Percentiles rank a stretch among this genome's conserved stretches.
phyloP scores from a whole-genome alignment of 2,797 vertebrate species.

The Onychomys torridus region DNA sequence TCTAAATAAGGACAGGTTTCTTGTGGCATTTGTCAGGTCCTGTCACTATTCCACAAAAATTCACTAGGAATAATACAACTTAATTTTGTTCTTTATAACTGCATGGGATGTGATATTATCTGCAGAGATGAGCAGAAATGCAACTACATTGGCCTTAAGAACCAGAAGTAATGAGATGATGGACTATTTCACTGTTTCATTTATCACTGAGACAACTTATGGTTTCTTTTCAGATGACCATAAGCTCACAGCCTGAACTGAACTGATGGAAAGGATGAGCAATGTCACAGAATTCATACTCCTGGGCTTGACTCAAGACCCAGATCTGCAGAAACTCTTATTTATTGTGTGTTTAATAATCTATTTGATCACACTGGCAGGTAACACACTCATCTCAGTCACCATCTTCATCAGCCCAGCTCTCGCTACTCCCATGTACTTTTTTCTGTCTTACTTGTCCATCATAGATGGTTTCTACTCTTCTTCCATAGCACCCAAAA shows the following conservation, averaged over 20 bases:
- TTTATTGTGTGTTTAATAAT: background rate
- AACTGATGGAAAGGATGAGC: background rate
- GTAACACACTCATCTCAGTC: constrained; percentile 75
- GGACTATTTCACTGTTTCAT: background rate
- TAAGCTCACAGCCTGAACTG: background rate
- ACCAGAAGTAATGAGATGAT: background rate
- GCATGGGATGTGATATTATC: background rate
- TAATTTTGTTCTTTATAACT: background rate
- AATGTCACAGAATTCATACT: constrained; percentile 73
- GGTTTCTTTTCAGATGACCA: background rate
- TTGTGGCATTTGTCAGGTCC: background rate
- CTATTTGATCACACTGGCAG: constrained; percentile 67
- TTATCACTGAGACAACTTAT: background rate
- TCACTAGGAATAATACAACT: background rate
- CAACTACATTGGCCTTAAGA: background rate
- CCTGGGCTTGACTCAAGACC: constrained; percentile 54
- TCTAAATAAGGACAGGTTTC: background rate
- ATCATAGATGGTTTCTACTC: constrained; percentile 55
- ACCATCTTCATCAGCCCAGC: constrained; percentile 68
- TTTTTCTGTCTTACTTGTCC: constrained; percentile 54
- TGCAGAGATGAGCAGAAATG: background rate
- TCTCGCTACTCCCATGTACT: constrained; percentile 65
- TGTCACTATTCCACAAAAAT: background rate
- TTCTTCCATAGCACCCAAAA: constrained; percentile 60
- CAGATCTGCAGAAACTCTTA: constrained; percentile 16